Evolutionary conservation across 2,113 vertebrate species (phyloP).

Genomic region (Serilophus lunatus): DNA sequence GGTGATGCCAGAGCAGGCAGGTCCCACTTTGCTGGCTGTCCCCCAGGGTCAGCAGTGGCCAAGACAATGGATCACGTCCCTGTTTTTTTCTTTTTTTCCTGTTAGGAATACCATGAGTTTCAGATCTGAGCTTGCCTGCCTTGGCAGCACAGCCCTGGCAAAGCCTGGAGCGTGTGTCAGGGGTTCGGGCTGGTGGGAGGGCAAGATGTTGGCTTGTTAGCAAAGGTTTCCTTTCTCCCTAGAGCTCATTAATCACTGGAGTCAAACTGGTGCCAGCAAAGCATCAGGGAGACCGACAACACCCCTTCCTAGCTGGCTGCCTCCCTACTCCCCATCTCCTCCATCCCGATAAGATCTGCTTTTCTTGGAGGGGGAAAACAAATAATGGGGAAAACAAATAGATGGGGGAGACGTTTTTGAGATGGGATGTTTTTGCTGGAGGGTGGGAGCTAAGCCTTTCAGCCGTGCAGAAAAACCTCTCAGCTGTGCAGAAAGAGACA

Average conservation of each 20-base stretch:
- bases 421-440: not conserved
- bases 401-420: not conserved
- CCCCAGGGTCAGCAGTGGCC: not conserved
- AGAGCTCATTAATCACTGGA: constrained; percentile 1
- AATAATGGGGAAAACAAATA: not conserved
- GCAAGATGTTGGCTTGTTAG: not conserved
- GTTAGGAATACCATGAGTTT: not conserved
- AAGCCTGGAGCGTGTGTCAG: not conserved
- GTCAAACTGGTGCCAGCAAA: not conserved
- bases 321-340: not conserved
- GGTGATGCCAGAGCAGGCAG: not conserved
- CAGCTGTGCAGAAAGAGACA: not conserved
- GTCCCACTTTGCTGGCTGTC: not conserved
- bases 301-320: not conserved
- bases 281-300: not conserved
- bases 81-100: too few relatives aligned
- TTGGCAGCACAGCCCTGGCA: not conserved
- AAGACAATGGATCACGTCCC: not conserved
- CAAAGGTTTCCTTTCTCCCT: constrained; percentile 40
- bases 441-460: not conserved
- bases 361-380: not conserved
- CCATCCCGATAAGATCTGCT: not conserved
- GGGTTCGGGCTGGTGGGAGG: not conserved
- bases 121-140: not conserved
- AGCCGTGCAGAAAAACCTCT: not conserved